Evolutionary conservation across 2,888 invertebrate species (phyloP).

Genomic region (Lasioglossum vierecki): DNA sequence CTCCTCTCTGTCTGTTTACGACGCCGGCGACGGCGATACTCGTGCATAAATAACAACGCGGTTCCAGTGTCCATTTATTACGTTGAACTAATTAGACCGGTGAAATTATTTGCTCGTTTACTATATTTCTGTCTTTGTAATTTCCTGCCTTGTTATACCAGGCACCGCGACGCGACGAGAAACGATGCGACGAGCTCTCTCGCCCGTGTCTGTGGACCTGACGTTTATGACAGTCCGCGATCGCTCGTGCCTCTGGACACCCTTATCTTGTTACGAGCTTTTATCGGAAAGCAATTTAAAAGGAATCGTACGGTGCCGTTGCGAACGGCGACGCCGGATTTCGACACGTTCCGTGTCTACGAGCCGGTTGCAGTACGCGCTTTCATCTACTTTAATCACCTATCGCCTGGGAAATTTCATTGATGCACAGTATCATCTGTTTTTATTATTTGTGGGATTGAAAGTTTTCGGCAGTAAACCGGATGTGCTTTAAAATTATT

Average conservation of each 20-base stretch:
- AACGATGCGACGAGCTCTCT: background rate
- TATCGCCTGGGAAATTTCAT: background rate
- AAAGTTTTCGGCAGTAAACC: too few relatives aligned
- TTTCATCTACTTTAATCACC: background rate
- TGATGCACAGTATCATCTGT: background rate
- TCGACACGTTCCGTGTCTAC: background rate
- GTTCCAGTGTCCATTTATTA: slow-evolving; percentile 48
- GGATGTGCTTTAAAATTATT: too few relatives aligned
- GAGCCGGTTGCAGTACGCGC: background rate
- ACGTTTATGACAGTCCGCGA: slow-evolving; percentile 23
- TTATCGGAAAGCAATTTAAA: slow-evolving; percentile 9
- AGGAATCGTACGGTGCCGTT: background rate
- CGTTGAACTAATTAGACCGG: slow-evolving; percentile 47
- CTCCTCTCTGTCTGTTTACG: slow-evolving; percentile 42
- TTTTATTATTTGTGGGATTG: too few relatives aligned
- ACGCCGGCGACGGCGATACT: slow-evolving; percentile 36
- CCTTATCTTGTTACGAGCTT: background rate
- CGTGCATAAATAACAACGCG: slow-evolving; percentile 48
- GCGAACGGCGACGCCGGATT: background rate
- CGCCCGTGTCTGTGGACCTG: background rate
- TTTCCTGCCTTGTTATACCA: slow-evolving; percentile 36
- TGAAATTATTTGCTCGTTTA: slow-evolving; percentile 48
- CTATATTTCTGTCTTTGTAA: slow-evolving; percentile 43
- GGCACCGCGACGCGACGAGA: background rate
- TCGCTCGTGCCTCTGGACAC: background rate